These are phyloP conservation scores for Prionailurus viverrinus DNA, from an alignment of 2,113 vertebrate genomes.

Conservation along the genomic window DNA sequence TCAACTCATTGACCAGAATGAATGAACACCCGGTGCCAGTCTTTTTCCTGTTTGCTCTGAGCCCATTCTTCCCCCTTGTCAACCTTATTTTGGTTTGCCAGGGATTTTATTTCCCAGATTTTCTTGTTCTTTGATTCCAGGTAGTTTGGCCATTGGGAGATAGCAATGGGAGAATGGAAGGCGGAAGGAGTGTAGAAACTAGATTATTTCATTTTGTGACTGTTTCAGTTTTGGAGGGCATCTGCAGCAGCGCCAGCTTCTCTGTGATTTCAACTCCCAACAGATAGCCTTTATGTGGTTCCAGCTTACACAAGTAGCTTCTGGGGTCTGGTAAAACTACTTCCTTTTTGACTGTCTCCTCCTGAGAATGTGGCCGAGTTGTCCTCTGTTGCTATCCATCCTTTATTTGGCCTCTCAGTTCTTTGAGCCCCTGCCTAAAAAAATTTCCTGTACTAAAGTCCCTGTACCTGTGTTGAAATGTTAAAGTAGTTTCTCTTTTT, in stretches of 20 bases:
- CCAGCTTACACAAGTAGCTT: not conserved
- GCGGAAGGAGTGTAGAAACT: not conserved
- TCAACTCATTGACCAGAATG: not conserved
- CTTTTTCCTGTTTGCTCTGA: not conserved
- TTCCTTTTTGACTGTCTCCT: not conserved
- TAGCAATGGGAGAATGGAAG: not conserved
- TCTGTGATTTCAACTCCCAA: not conserved
- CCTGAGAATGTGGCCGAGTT: not conserved
- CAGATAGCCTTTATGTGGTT: not conserved
- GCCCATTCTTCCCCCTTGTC: not conserved
- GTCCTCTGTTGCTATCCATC: not conserved
- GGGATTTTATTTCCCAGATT: not conserved
- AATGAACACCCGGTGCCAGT: not conserved
- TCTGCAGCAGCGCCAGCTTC: not conserved
- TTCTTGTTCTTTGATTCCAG: not conserved
- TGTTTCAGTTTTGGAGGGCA: not conserved
- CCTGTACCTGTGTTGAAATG: not conserved
- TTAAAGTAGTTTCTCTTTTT: not conserved
- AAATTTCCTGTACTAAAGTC: not conserved
- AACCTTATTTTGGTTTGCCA: not conserved
- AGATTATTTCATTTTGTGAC: not conserved
- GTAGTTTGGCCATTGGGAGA: not conserved
- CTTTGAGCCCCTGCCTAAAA: not conserved
- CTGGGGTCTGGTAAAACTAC: not conserved
- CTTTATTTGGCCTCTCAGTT: not conserved